Conservation (phyloP, 2,888 invertebrate genomes). For the Dryocosmus kuriphilus region DNA sequence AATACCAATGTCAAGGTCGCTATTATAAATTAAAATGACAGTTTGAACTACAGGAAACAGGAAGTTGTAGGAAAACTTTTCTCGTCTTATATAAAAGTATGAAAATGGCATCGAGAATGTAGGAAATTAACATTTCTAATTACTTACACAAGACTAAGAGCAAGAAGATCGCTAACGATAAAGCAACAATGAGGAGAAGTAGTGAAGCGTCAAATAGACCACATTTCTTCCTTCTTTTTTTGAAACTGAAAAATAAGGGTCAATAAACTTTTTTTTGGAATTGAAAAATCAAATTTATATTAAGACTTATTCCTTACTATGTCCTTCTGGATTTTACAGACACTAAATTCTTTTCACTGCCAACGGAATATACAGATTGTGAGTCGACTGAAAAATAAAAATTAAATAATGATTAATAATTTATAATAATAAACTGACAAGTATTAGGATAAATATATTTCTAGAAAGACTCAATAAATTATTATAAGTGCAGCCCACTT, state of each 20-base stretch:
- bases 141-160: constrained; percentile 71
- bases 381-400: constrained; percentile 59
- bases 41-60: neutral
- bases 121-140: neutral
- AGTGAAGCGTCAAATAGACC: constrained; percentile 57
- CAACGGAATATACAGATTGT: constrained; percentile 69
- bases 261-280: neutral
- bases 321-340: constrained; percentile 68
- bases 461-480: neutral
- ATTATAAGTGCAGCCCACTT: neutral
- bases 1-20: constrained; percentile 46
- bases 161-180: constrained; percentile 63
- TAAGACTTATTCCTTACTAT: constrained; percentile 65
- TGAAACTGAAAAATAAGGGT: constrained; percentile 62
- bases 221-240: constrained; percentile 58
- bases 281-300: neutral
- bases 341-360: constrained; percentile 69
- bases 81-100: neutral
- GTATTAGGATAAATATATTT: no score
- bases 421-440: no score
- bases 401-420: constrained; percentile 27
- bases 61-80: neutral
- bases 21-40: constrained; percentile 20
- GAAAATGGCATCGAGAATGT: neutral
- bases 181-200: constrained; percentile 57